phyloP scores from a whole-genome alignment of 2,797 vertebrate genomes.

The Diceros bicornis region DNA sequence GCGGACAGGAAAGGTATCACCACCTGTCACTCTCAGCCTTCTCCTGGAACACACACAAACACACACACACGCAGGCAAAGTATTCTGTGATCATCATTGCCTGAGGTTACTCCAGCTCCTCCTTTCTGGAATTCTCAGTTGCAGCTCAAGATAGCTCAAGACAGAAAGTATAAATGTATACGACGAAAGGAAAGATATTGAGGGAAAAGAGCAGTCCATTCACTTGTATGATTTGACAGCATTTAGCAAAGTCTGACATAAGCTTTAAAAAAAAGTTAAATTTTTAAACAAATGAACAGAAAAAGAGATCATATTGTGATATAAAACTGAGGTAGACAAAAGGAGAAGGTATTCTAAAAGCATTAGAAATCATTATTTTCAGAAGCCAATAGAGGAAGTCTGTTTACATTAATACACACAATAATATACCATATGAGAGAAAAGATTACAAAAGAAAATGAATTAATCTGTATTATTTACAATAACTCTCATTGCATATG shows the following conservation, averaged over 20 bases:
- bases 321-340: background rate
- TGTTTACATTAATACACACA: background rate
- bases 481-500: background rate
- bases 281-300: background rate
- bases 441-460: constrained; percentile 8
- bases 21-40: background rate
- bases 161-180: background rate
- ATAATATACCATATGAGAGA: background rate
- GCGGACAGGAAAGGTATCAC: accelerated
- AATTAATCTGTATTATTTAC: background rate
- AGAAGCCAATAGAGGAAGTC: background rate
- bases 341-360: background rate
- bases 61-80: background rate
- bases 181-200: background rate
- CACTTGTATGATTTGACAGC: background rate
- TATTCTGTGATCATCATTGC: background rate
- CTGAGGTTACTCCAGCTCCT: background rate
- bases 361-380: background rate
- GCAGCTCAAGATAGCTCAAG: background rate
- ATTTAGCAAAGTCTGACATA: background rate
- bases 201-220: background rate
- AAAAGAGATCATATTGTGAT: background rate
- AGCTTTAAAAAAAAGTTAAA: background rate
- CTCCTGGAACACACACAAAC: too few species aligned
- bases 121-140: background rate